phyloP scores from a whole-genome alignment of 2,113 vertebrate genomes.

The Lipotes vexillifer region DNA sequence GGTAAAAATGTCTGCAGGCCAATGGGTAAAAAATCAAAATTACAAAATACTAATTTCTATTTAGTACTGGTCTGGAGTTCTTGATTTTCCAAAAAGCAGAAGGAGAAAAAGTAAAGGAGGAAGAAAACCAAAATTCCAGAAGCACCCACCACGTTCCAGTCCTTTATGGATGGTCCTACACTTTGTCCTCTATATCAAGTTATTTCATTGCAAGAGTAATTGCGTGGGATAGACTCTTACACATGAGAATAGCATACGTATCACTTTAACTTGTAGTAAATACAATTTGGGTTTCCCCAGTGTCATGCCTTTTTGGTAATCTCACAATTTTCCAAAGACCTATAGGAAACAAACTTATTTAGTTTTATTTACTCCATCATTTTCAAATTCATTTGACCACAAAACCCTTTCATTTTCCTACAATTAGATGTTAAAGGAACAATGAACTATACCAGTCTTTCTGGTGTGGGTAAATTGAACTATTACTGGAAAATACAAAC shows the following conservation, averaged over 20 bases:
- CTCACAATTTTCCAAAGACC: background rate
- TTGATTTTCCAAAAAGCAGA: background rate
- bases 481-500: background rate
- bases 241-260: background rate
- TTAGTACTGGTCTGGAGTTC: background rate
- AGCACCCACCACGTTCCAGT: background rate
- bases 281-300: background rate
- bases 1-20: background rate
- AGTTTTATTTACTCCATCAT: background rate
- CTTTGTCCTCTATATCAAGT: background rate
- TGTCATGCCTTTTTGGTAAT: background rate
- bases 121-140: background rate
- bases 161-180: background rate
- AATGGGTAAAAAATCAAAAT: background rate
- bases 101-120: background rate
- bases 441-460: background rate
- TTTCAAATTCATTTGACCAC: slow-evolving; percentile 5
- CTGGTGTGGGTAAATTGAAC: background rate
- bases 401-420: background rate
- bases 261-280: background rate
- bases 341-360: background rate
- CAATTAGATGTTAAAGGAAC: background rate
- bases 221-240: rapidly evolving
- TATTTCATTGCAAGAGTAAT: rapidly evolving
- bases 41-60: slow-evolving; percentile 1